A percentile compares a stretch with the other conserved stretches of the same genome.
These are phyloP conservation scores for Neodiprion pinetum DNA, from an alignment of 1,140 invertebrate genomes.

Conservation along the genomic window DNA sequence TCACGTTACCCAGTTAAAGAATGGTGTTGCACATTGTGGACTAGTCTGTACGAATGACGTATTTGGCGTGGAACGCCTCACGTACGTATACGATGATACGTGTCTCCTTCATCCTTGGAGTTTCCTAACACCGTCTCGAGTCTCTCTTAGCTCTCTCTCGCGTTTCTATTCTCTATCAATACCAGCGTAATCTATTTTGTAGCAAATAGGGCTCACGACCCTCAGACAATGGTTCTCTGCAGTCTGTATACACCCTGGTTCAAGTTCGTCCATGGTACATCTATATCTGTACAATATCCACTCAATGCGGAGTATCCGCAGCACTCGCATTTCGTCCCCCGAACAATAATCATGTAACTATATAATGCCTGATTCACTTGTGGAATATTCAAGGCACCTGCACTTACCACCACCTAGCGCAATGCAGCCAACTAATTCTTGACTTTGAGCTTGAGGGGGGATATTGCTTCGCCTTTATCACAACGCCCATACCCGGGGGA, in stretches of 20 bases:
- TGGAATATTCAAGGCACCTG: not conserved
- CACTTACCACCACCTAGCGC: not conserved
- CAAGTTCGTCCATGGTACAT: not conserved
- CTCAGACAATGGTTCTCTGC: conserved; percentile 42
- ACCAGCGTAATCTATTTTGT: conserved; percentile 53
- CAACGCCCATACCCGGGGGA: not conserved
- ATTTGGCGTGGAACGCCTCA: conserved; percentile 21
- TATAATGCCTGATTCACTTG: not conserved
- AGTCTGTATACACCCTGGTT: not conserved
- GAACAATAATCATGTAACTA: not conserved
- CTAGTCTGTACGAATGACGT: not conserved
- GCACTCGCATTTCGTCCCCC: not conserved
- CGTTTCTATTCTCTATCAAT: conserved; percentile 47
- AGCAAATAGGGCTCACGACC: conserved; percentile 51
- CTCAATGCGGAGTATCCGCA: no score
- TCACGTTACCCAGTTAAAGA: no score
- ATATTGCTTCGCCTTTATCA: not conserved
- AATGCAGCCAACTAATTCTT: not conserved
- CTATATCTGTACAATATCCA: no score
- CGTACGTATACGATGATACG: not conserved
- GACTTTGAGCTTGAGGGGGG: not conserved
- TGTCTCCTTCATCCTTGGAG: not conserved
- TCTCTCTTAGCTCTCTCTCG: not conserved
- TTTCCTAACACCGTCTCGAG: not conserved
- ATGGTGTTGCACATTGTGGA: not conserved